Percentiles rank a stretch among this genome's conserved stretches.
phyloP scores from a whole-genome alignment of 2,797 vertebrate species.

The Sebastes kiyomatsui region DNA sequence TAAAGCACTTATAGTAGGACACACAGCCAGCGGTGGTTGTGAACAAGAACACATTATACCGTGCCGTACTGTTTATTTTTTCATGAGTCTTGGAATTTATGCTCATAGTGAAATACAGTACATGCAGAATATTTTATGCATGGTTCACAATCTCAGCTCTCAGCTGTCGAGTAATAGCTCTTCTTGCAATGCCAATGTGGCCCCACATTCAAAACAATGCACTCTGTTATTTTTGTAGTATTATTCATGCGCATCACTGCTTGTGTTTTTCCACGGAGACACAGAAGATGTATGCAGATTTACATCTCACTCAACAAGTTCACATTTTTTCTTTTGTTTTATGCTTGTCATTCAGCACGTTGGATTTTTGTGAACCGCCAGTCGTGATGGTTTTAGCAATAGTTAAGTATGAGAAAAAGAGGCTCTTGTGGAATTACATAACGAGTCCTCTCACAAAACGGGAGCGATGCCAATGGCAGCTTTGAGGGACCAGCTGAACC shows the following conservation, averaged over 20 bases:
- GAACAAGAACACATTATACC: background rate
- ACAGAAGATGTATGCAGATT: background rate
- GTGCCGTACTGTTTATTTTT: background rate
- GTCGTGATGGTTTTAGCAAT: conserved; percentile 26
- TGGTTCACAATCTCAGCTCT: conserved; percentile 17
- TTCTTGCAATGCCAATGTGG: background rate
- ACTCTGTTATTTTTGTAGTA: background rate
- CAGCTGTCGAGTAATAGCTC: background rate
- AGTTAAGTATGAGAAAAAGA: conserved; percentile 43
- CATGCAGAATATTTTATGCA: conserved; percentile 16
- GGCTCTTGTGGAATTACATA: conserved; percentile 70
- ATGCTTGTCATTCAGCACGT: background rate
- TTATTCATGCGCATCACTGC: background rate
- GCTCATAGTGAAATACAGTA: conserved; percentile 13
- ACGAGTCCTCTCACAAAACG: conserved; percentile 65
- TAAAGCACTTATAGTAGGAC: conserved; percentile 11
- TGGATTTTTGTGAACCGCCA: conserved; percentile 30
- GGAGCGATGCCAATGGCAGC: conserved; percentile 70
- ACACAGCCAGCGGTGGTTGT: background rate
- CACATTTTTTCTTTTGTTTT: background rate
- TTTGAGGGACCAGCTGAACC: conserved; percentile 64
- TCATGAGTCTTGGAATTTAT: background rate
- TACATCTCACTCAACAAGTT: conserved; percentile 16
- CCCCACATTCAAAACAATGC: conserved; percentile 10
- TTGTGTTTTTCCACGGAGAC: background rate